Base-by-base conservation (phyloP, 1,140 invertebrate species). In the Phymastichus coffea region DNA sequence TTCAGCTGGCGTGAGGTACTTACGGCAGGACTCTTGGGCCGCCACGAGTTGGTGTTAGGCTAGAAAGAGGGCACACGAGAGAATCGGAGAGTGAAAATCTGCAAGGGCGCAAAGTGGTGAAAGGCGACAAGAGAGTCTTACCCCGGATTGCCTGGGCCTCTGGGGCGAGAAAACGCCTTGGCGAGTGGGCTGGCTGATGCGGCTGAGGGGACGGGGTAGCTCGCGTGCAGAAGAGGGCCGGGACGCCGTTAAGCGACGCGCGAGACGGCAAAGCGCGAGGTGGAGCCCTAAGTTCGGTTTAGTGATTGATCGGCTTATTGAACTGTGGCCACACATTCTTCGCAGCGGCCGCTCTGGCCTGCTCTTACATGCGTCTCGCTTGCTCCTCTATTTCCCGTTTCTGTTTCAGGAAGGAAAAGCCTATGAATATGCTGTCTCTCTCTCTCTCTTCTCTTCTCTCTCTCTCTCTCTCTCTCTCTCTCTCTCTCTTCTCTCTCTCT, bases 361-460 rank as follows among this genome's bases (percentile, higher is more conserved):
- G 75, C 67, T 80, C 77, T 70, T 79, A 79, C 75, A 80, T 75
- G 52, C 76, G 64, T 75, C 72, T 79, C 67, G 77, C 78, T 73
- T 81, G 79, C 63, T 80, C 73, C 75, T 85, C 79, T 67, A 85
- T 84, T 82, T 83, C 80, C 73, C 83, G 84, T 88, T 88, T 89
- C 83, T 87, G 84, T 87, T 88, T 87, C 80, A 90, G 83, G 84
- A 89, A 89, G 83, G 88, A 89, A 87, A 83, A 73, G 84, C 79
- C 80, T 87, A 88, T 70, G 85, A 87, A 77, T 87, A 85, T 66
- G 86, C 86, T 73, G 87, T n/a, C n/a, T n/a, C n/a, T n/a, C n/a
- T n/a, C n/a, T n/a, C n/a, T n/a, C n/a, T n/a, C n/a, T n/a, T n/a
- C n/a, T n/a, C n/a, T n/a, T n/a, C n/a, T n/a, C n/a, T n/a, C n/a